phyloP scores from a whole-genome alignment of 1,140 invertebrate genomes.

The Zaprionus davidi region DNA sequence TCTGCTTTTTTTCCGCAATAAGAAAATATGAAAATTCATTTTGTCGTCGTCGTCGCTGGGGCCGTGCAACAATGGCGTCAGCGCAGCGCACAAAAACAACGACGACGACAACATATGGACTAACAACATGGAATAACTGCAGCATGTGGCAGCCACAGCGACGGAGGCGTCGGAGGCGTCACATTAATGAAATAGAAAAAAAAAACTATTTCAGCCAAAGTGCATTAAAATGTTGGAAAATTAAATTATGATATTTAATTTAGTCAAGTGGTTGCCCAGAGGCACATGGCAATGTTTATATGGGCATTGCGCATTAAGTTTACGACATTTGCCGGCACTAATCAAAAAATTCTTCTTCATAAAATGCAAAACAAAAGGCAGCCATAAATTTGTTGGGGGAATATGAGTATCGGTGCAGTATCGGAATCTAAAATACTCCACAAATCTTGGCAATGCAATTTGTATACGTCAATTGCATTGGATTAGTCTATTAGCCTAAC shows the following conservation, averaged over 20 bases:
- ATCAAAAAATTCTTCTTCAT: constrained; percentile 22
- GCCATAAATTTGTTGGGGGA: neutral
- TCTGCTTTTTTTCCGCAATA: constrained; percentile 40
- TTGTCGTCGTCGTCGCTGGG: constrained; percentile 41
- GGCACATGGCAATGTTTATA: constrained; percentile 31
- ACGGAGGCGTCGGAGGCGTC: too few species aligned
- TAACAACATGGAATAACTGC: constrained; percentile 10
- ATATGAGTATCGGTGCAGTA: too few species aligned
- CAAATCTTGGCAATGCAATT: neutral
- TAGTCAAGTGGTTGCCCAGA: constrained; percentile 55
- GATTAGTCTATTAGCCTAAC: constrained; percentile 16
- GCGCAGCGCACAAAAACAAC: constrained; percentile 44
- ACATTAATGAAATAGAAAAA: constrained; percentile 19
- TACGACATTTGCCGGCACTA: constrained; percentile 16
- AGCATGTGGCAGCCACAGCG: constrained; percentile 16
- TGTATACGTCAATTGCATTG: neutral
- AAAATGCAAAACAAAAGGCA: neutral
- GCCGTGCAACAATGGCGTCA: constrained; percentile 73
- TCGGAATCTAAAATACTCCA: neutral
- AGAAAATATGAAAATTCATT: constrained; percentile 81
- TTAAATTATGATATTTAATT: constrained; percentile 73
- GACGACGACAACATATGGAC: constrained; percentile 37
- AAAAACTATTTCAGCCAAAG: constrained; percentile 53
- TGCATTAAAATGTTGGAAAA: constrained; percentile 75
- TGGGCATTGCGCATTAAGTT: constrained; percentile 44